These are phyloP conservation scores for Trachops cirrhosus DNA, from an alignment of 2,797 vertebrate genomes.

Conservation along the genomic window DNA sequence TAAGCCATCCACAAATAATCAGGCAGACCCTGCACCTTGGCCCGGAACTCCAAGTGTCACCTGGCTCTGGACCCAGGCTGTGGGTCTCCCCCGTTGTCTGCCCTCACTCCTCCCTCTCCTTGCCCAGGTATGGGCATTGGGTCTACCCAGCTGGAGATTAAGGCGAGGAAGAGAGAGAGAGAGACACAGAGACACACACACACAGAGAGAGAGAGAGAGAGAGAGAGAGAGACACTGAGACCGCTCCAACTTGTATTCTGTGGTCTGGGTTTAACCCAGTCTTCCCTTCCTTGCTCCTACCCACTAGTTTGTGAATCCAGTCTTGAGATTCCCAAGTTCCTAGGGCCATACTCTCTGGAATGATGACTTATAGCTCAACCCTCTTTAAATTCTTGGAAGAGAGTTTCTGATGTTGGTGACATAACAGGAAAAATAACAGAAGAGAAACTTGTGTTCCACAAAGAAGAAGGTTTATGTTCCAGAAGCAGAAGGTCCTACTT, in stretches of 20 bases:
- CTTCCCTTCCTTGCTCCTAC: not conserved
- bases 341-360: not conserved
- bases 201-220: no score
- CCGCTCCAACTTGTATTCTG: not conserved
- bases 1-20: not conserved
- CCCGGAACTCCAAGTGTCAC: not conserved
- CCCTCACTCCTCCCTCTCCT: not conserved
- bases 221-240: no score
- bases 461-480: not conserved
- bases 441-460: not conserved
- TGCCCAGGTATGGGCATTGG: not conserved
- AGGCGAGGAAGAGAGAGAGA: no score
- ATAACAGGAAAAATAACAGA: slow-evolving; percentile 10
- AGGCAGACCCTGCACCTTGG: not conserved
- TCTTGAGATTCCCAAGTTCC: not conserved
- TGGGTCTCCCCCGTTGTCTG: not conserved
- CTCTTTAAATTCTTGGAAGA: not conserved
- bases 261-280: not conserved
- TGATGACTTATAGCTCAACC: not conserved
- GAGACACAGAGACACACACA: no score
- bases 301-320: not conserved
- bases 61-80: not conserved
- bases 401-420: slow-evolving; percentile 18
- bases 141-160: not conserved
- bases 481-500: not conserved